Base-by-base conservation (phyloP, 2,797 vertebrate genomes). In the Lindbergichthys nudifrons region DNA sequence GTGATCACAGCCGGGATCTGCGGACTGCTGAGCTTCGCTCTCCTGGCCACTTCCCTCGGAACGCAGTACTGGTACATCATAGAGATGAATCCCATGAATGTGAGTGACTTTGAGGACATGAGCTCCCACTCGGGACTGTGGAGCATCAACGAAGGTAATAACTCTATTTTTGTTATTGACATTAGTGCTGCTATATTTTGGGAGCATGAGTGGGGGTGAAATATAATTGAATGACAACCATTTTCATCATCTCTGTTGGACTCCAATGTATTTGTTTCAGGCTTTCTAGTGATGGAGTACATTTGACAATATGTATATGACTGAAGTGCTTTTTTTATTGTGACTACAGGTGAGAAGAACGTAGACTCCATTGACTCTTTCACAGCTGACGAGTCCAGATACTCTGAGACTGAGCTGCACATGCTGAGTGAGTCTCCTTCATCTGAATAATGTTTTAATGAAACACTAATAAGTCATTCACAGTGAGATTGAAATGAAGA, bases 1-100 rank as follows among this genome's bases (percentile, higher is more conserved):
- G 94, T 94, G 42, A 62, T 95, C 63, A 11, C 86, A 4, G 93
- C 94, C 2, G 95, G 94, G 8, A 50, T 95, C 64, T 87, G 86
- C 45, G 94, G 94, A 0, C n/a, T 93, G 5, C 73, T 95, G 51
- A 96, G 96, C 85, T 96, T 96, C 64, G 88, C 69, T 0, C 90
- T 93, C 61, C 78, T 95, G 86, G 92, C 92, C 0, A 86, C 88
- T 0, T 91, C 95, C 3, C 84, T 96, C 10, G 94, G 92, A 73
- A 95, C 93, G 41, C 92, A 96, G 60, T 94, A 94, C 21, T 95
- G 96, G 95, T 96, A 94, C 88, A 84, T 95, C 46, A 94, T 95
- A 70, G 90, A 94, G 56, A 93, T 93, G 85, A 92, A 86, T 43
- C 81, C 91, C 1, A 18, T 41, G 15, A 94, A 95, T 70, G 32